A percentile compares a stretch with the other conserved stretches of the same genome.
Evolutionary conservation across 2,888 invertebrate genomes (phyloP).

Genomic region (Drosophila melanocephala): DNA sequence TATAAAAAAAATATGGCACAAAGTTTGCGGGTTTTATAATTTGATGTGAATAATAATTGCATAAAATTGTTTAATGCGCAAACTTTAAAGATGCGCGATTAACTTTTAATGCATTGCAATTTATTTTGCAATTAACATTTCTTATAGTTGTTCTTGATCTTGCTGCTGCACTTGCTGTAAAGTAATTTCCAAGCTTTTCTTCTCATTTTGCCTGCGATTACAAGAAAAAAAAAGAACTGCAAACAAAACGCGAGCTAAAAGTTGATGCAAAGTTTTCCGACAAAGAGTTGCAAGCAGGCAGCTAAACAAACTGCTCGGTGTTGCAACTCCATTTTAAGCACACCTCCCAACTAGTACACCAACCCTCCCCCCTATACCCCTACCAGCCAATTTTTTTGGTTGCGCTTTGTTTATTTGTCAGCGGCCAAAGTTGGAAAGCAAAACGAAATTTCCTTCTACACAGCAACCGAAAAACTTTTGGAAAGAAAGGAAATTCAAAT

Average conservation of each 20-base stretch:
- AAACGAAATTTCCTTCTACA: constrained; percentile 29
- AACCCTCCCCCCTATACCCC: not conserved
- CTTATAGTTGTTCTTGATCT: constrained; percentile 26
- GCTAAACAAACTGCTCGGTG: constrained; percentile 72
- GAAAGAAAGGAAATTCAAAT: constrained; percentile 64
- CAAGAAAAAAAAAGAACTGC: constrained; percentile 10
- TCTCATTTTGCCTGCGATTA: constrained; percentile 19
- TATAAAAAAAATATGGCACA: not conserved
- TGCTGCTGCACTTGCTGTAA: constrained; percentile 35
- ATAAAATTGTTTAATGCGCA: constrained; percentile 25
- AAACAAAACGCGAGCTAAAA: constrained; percentile 32
- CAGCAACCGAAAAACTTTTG: constrained; percentile 54
- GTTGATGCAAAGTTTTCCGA: constrained; percentile 65
- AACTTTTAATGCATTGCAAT: constrained; percentile 76
- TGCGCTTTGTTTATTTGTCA: constrained; percentile 74
- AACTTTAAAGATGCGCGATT: constrained; percentile 22
- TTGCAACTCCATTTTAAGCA: constrained; percentile 16
- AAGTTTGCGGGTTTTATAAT: constrained; percentile 8
- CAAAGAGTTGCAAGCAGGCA: constrained; percentile 76
- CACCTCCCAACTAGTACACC: constrained; percentile 2
- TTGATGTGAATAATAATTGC: constrained; percentile 24
- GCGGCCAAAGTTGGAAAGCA: constrained; percentile 55
- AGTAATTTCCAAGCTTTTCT: constrained; percentile 63
- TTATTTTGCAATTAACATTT: constrained; percentile 72
- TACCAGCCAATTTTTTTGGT: constrained; percentile 6